Evolutionary conservation across 2,797 vertebrate genomes (phyloP), one percentile per base, ranked within the genome.

Genomic region (Anguilla obscura): DNA sequence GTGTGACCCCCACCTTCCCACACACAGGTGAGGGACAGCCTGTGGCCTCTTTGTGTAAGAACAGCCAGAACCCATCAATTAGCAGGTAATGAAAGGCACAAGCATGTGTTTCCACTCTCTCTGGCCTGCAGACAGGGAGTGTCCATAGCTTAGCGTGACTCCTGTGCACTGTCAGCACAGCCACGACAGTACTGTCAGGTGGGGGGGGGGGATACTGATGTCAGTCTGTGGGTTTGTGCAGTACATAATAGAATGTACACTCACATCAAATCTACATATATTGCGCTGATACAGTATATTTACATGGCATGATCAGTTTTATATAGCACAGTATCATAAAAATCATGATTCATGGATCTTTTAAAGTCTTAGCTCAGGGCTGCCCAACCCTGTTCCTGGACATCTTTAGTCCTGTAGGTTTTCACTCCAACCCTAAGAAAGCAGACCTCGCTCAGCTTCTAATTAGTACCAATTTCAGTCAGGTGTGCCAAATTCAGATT

Each of bases 1-100:
- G 40, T 45, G 40, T 10, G 24, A 6, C 50, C 48, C 36, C n/a
- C 50, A 9, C 14, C 36, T 45, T 48, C 33, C 18, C 52, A 60
- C 14, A 16, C 54, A 21, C 27, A 24, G 63, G 66, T 79, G 84
- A 40, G 8, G 52, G 27, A 45, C 7, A 36, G 60, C 16, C 76
- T 69, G 40, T 40, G 45, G 14, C 79, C 45, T 24, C 45, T 21
- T 12, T 82, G 40, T 50, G 18, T 48, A 1, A 84, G 58, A 85
- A 27, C 63, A 76, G 18, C 52, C 50, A 40, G 30, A 50, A 79
- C 21, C 69, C 54, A 16, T 85, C 69, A 88, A 1, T 88, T 85
- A 85, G 27, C 24, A 76, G 14, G 21, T 36, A 85, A 48, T 36
- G 52, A 56, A 66, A 30, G 50, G 58, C 27, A 63, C 30, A n/a